phyloP scores from a whole-genome alignment of 2,113 vertebrate species.

The Gallinago jamesoni region DNA sequence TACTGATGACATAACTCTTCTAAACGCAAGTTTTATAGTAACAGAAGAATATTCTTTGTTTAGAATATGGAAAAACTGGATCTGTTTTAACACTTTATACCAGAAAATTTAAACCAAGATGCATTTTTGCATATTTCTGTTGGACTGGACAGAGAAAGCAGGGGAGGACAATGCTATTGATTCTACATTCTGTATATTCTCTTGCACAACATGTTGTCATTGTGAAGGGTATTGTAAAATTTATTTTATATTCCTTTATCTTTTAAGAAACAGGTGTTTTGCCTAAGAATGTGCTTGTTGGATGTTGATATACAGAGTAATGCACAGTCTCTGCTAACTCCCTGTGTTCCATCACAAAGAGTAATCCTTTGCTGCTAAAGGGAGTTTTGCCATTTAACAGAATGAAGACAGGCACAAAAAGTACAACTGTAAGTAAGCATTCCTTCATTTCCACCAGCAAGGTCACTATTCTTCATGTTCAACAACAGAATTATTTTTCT shows the following conservation, averaged over 20 bases:
- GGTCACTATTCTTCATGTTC: neutral
- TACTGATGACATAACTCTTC: neutral
- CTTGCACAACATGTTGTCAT: neutral
- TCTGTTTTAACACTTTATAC: neutral
- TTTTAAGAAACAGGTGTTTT: neutral
- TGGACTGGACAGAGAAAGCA: neutral
- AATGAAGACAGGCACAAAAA: neutral
- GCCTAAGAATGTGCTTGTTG: neutral
- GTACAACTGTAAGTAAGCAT: accelerated
- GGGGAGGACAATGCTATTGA: accelerated
- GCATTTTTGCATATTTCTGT: neutral
- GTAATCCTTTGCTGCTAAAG: neutral
- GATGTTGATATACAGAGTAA: neutral
- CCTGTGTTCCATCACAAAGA: neutral
- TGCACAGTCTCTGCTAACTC: neutral
- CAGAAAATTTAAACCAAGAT: neutral
- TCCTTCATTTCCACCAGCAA: neutral
- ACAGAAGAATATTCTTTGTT: neutral
- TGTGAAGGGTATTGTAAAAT: accelerated
- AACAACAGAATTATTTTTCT: neutral
- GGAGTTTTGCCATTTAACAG: neutral
- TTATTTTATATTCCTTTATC: neutral
- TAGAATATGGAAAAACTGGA: neutral
- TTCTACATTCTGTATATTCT: neutral
- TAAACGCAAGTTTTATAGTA: neutral